Base-by-base conservation (phyloP, 1,140 invertebrate genomes). In the Melanaphis sacchari region DNA sequence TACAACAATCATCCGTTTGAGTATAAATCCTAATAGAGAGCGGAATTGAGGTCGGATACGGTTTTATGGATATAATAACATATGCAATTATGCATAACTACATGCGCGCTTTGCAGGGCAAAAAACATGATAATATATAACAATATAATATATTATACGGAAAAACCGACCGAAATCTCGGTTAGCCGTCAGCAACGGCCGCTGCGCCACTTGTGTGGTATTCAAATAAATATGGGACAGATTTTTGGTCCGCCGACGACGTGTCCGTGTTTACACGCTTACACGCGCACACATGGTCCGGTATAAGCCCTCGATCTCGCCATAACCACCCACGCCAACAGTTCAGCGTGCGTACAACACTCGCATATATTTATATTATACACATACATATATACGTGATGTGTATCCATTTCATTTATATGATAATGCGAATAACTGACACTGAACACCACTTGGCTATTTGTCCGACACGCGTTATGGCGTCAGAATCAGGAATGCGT, bases 401-500 rank as follows among this genome's bases (percentile, higher is more conserved):
- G 43, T 36, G 22, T 54, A 38, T 93, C 81, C 81, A 38, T 93
- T 93, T 93, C 81, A 93, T 93, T 93, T 93, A 85, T 93, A 93
- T 85, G 91, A 93, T 93, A 93, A 93, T 93, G 91, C 91, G 81
- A 38, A 82, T 84, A 84, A 84, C 43, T 24, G 90, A 82, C 49
- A 89, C 90, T 43, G 38, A 84, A 92, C 91, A 40, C 76, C 43
- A 84, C 91, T 84, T 18, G 91, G 81, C 81, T 49, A 40, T 54
- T 85, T 84, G 76, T 54, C 76, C 91, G 36, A 49, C 91, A 92
- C 87, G 49, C 90, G 90, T 91, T 91, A 81, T 46, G 59, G 38
- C 41, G 31, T 81, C 43, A 31, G 76, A 22, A 92, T 84, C 91
- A 52, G 91, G 91, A 85, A 93, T 85, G 91, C 76, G 81, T 85